Evolutionary conservation across 2,888 invertebrate genomes (phyloP).

Genomic region (Nephrotoma flavescens): DNA sequence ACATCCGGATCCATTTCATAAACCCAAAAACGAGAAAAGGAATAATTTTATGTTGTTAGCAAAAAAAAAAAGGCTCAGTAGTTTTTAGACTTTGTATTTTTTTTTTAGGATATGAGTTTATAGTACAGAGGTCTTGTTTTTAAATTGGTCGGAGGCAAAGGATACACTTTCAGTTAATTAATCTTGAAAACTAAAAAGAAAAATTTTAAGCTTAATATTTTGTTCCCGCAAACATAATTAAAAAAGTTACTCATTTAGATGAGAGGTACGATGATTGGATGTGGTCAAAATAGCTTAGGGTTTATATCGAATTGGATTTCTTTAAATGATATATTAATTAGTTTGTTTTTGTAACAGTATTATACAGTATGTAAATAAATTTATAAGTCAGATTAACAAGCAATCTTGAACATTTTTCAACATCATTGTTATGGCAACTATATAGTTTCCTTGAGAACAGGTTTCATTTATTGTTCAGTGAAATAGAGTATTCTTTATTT

Average conservation of each 20-base stretch:
- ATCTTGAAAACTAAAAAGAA: neutral
- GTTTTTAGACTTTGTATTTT: neutral
- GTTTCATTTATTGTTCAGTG: no score
- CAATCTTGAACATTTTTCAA: no score
- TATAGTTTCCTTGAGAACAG: no score
- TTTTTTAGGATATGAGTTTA: neutral
- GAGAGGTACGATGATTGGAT: neutral
- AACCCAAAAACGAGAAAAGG: neutral
- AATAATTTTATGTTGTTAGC: neutral
- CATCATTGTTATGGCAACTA: no score
- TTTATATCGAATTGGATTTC: neutral
- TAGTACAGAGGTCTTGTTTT: neutral
- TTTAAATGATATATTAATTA: neutral
- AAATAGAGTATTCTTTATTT: no score
- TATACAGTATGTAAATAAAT: no score
- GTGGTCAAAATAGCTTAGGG: neutral
- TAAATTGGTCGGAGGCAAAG: neutral
- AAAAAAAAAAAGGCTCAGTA: neutral
- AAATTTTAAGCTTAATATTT: neutral
- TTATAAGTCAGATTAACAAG: no score
- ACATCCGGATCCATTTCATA: neutral
- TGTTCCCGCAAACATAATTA: neutral
- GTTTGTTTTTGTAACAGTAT: neutral
- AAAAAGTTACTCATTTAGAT: neutral
- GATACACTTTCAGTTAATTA: neutral